Percentiles rank a stretch among this genome's conserved stretches.
Evolutionary conservation across 2,888 invertebrate species (phyloP).

Genomic region (Sepioteuthis lessoniana): DNA sequence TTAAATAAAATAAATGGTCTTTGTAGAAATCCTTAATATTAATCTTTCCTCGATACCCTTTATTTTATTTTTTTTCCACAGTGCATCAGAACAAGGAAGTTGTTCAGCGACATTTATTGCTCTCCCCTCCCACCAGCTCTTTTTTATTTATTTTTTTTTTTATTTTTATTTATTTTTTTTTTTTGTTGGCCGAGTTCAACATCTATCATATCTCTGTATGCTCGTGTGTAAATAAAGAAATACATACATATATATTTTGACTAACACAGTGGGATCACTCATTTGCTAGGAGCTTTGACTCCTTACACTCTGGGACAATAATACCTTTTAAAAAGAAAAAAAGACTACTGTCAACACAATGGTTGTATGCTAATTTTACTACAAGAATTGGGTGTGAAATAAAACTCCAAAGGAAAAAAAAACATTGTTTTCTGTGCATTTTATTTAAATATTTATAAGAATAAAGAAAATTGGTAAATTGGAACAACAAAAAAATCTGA

Average conservation of each 20-base stretch:
- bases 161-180: neutral
- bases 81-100: constrained; percentile 3
- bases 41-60: neutral
- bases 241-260: constrained; percentile 21
- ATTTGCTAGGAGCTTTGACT: neutral
- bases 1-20: neutral
- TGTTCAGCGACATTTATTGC: neutral
- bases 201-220: neutral
- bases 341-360: neutral
- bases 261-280: constrained; percentile 12
- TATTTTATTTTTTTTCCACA: neutral
- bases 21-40: neutral
- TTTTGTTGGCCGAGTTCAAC: neutral
- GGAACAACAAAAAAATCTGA: no score
- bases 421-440: neutral
- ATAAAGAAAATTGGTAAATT: no score
- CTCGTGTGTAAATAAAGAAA: constrained; percentile 23
- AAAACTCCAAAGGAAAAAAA: neutral
- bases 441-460: neutral
- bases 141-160: neutral
- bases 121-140: neutral
- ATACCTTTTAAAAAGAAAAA: neutral
- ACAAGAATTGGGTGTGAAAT: constrained; percentile 23
- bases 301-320: neutral
- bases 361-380: neutral